Evolutionary conservation across 1,140 invertebrate species (phyloP), one percentile per base, ranked within the genome.

Genomic region (Scaptomyza hsui): DNA sequence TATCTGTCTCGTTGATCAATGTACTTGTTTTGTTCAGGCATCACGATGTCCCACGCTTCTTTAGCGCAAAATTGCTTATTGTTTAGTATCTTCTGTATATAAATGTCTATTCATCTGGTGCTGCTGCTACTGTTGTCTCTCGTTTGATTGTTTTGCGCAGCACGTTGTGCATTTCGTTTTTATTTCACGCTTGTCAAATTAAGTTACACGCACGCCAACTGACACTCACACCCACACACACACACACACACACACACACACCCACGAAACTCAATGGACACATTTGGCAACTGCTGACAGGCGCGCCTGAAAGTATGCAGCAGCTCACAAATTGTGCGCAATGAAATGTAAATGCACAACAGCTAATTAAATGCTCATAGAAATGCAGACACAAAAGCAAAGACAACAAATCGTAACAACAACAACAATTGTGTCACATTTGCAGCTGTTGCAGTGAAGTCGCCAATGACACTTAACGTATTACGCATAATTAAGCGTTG

Each of bases 111-210:
- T 29, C 18, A 21, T 53, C 47, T 47, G 39, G 13, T 45, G 35
- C 49, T 15, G 39, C 39, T 44, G 44, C n/a, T n/a, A n/a, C n/a
- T n/a, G n/a, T n/a, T n/a, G n/a, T n/a, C 37, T 37, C 32, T 18
- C 45, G 26, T 60, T 74, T 65, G 68, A 71, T 71, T 74, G 71
- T 57, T 62, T 76, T 81, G 62, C 82, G 49, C 59, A 81, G 77
- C 81, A 85, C 81, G 77, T 85, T 88, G 77, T 78, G 81, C 81
- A 86, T 81, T 85, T 86, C 57, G 76, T 75, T 86, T 86, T 88
- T 81, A 81, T 80, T 64, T 65, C 81, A 86, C 72, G 80, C 59
- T 74, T 76, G 68, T 86, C 80, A 72, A 85, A 85, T 85, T 85
- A 85, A 85, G 86, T 86, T 85, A 79, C 63, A 76, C 59, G 60